A percentile compares a stretch with the other conserved stretches of the same genome.
phyloP scores from a whole-genome alignment of 2,888 invertebrate genomes.

The Mactromeris polynyma region DNA sequence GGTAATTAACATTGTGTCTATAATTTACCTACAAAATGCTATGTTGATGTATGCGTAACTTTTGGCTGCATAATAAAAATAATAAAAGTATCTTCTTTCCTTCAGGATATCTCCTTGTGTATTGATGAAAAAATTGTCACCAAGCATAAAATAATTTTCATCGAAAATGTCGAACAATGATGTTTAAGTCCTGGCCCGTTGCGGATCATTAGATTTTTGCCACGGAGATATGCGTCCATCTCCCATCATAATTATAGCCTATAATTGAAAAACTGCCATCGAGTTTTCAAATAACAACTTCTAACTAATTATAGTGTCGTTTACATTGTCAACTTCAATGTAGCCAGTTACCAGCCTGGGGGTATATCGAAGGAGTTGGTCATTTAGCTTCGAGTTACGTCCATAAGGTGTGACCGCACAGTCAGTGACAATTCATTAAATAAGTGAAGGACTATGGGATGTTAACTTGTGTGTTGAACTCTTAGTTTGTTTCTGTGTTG shows the following conservation, averaged over 20 bases:
- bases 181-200: neutral
- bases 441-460: neutral
- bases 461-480: constrained; percentile 17
- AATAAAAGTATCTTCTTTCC: too few relatives aligned
- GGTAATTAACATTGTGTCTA: too few relatives aligned
- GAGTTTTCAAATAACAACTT: constrained; percentile 22
- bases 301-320: constrained; percentile 37
- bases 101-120: too few relatives aligned
- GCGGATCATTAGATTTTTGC: neutral
- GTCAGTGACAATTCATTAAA: constrained; percentile 45
- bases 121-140: too few relatives aligned
- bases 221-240: neutral
- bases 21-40: too few relatives aligned
- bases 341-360: constrained; percentile 13
- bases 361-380: constrained; percentile 24
- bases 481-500: neutral
- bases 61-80: too few relatives aligned
- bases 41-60: too few relatives aligned
- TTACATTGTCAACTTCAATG: constrained; percentile 40
- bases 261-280: constrained; percentile 31
- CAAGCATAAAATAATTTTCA: too few relatives aligned
- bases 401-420: constrained; percentile 36
- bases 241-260: constrained; percentile 6
- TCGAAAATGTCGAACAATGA: too few relatives aligned
- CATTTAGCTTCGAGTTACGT: constrained; percentile 20